A percentile compares a stretch with the other conserved stretches of the same genome.
These are phyloP conservation scores for Bradypodion ventrale DNA, from an alignment of 2,797 vertebrate genomes.

Conservation along the genomic window DNA sequence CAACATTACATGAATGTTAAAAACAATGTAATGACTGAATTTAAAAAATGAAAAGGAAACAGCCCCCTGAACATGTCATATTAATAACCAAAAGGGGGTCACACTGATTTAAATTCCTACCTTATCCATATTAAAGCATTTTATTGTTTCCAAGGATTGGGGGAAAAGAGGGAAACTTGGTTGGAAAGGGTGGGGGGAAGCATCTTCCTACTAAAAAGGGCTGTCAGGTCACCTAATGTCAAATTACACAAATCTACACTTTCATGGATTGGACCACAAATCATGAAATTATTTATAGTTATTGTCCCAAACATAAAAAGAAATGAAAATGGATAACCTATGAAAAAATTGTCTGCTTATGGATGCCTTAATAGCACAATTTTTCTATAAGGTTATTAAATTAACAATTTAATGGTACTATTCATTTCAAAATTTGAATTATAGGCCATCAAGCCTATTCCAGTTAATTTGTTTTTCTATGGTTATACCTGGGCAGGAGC, in stretches of 20 bases:
- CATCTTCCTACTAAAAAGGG: too few species aligned
- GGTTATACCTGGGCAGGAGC: slow-evolving; percentile 9
- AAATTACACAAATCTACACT: neutral
- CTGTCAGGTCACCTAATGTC: too few species aligned
- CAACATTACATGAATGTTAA: too few species aligned
- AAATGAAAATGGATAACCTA: neutral
- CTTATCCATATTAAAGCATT: too few species aligned
- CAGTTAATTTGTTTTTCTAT: slow-evolving; percentile 4
- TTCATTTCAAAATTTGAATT: slow-evolving; percentile 3
- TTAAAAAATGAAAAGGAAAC: too few species aligned
- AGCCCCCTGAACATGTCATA: too few species aligned
- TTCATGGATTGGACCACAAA: neutral
- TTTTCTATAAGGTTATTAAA: slow-evolving; percentile 4
- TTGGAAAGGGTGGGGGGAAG: too few species aligned
- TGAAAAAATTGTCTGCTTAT: neutral
- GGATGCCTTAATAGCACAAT: neutral
- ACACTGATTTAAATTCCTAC: too few species aligned
- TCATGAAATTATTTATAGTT: neutral
- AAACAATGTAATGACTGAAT: too few species aligned
- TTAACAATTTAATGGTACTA: neutral
- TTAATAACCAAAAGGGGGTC: too few species aligned
- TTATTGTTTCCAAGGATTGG: too few species aligned
- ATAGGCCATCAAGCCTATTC: neutral
- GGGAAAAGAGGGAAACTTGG: too few species aligned
- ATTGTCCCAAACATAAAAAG: neutral